Evolutionary conservation across 92 coral and sea anemone genomes (phyloP).

Genomic region (Palythoa caribaeorum): DNA sequence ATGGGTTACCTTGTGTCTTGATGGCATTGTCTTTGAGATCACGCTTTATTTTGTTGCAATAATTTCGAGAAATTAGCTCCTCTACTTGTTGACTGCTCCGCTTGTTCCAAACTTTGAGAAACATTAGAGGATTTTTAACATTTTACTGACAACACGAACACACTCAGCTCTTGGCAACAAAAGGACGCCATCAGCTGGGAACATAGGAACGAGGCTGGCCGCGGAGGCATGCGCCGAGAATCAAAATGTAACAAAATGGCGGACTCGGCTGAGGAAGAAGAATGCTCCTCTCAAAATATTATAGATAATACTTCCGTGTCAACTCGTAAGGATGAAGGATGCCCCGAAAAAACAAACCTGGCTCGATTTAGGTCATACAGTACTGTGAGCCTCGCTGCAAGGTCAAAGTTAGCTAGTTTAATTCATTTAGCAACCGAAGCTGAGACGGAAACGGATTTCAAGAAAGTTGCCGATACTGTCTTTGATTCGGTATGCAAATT

Average conservation of each 20-base stretch:
- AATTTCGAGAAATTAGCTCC: not conserved
- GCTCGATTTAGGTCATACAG: conserved; percentile 76
- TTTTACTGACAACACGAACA: not conserved
- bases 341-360: conserved; percentile 65
- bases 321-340: conserved; percentile 63
- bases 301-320: conserved; percentile 44
- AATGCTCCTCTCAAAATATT: conserved; percentile 49
- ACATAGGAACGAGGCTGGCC: conserved; percentile 80
- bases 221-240: conserved; percentile 64
- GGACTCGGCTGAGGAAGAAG: conserved; percentile 78
- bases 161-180: conserved; percentile 64
- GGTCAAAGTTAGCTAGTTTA: conserved; percentile 84
- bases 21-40: conserved; percentile 17
- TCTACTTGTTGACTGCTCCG: not conserved
- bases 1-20: conserved; percentile 30
- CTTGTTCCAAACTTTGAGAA: not conserved
- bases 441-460: conserved; percentile 84
- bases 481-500: conserved; percentile 90
- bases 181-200: conserved; percentile 66
- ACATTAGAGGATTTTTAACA: not conserved
- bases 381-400: conserved; percentile 84
- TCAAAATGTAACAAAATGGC: conserved; percentile 71
- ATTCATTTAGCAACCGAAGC: conserved; percentile 86
- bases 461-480: conserved; percentile 91
- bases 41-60: not conserved